A percentile compares a stretch with the other conserved stretches of the same genome.
Evolutionary conservation across 2,888 invertebrate genomes (phyloP).

Genomic region (Catocala nupta): DNA sequence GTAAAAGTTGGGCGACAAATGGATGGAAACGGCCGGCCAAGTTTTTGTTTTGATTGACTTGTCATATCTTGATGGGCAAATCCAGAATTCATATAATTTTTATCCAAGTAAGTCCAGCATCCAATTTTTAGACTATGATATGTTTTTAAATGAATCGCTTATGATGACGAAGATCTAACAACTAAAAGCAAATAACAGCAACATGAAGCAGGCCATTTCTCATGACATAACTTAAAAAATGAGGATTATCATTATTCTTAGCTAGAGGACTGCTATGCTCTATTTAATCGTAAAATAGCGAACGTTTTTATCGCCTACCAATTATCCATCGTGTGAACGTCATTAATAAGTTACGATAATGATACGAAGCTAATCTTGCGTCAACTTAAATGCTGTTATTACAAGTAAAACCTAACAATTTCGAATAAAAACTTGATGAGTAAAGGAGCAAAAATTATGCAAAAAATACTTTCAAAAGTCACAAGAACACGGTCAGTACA

Average conservation of each 20-base stretch:
- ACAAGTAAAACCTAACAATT: conserved; percentile 33
- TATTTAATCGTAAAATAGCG: neutral
- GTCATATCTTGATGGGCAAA: neutral
- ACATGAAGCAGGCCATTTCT: too few species aligned
- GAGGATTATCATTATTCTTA: neutral
- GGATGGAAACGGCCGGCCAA: conserved; percentile 33
- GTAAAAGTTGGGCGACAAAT: conserved; percentile 52
- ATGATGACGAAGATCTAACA: too few species aligned
- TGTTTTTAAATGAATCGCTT: too few species aligned
- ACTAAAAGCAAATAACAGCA: too few species aligned
- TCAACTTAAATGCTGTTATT: conserved; percentile 37
- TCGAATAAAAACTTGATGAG: conserved; percentile 30
- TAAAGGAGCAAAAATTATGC: conserved; percentile 36
- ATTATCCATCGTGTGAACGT: conserved; percentile 8
- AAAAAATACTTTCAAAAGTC: conserved; percentile 47
- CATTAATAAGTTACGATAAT: conserved; percentile 15
- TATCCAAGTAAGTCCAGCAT: neutral
- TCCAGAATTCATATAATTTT: neutral
- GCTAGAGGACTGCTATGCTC: neutral
- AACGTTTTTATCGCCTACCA: neutral
- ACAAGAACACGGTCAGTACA: conserved; percentile 44
- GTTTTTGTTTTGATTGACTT: conserved; percentile 40
- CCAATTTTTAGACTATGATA: too few species aligned
- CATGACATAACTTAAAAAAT: neutral
- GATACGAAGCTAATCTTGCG: conserved; percentile 11